A percentile compares a stretch with the other conserved stretches of the same genome.
Conservation (phyloP, 2,113 vertebrate species). For the Nanorana parkeri region DNA sequence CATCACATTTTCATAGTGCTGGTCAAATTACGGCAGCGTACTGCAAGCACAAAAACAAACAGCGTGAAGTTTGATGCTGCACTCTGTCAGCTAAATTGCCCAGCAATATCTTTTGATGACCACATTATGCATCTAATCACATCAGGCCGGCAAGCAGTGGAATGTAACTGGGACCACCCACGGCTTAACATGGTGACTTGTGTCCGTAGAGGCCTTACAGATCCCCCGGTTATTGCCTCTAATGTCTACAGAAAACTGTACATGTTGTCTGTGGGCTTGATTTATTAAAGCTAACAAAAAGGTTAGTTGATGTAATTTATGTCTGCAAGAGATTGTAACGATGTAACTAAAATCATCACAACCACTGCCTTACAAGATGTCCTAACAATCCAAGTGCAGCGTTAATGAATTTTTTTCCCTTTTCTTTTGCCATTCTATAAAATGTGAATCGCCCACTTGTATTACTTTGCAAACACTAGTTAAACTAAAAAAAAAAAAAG, state of each 20-base stretch:
- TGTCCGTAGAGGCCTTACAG: conserved; percentile 61
- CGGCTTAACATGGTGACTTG: conserved; percentile 63
- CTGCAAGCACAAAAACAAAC: neutral
- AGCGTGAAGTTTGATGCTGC: neutral
- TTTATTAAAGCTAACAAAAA: conserved; percentile 58
- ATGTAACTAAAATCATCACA: conserved; percentile 9
- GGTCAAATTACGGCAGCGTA: neutral
- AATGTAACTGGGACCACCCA: conserved; percentile 68
- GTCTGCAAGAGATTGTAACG: conserved; percentile 31
- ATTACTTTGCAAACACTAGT: conserved; percentile 32
- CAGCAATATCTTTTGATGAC: conserved; percentile 44
- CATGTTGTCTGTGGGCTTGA: conserved; percentile 43
- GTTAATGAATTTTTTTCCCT: conserved; percentile 57
- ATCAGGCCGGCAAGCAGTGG: conserved; percentile 59
- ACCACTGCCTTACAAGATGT: conserved; percentile 55
- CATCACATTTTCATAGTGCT: neutral
- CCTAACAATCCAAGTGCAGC: conserved; percentile 46
- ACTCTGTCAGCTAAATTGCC: conserved; percentile 5
- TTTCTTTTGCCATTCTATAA: conserved; percentile 6
- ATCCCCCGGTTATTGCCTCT: conserved; percentile 58
- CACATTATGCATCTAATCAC: conserved; percentile 58
- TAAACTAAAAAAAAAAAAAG: conserved; percentile 17
- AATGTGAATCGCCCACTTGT: conserved; percentile 3
- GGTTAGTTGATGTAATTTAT: conserved; percentile 54
- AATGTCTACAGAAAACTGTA: conserved; percentile 59